Base-by-base conservation (phyloP, 35 echinoderm and acorn worm genomes). In the Holothuria glaberrima region DNA sequence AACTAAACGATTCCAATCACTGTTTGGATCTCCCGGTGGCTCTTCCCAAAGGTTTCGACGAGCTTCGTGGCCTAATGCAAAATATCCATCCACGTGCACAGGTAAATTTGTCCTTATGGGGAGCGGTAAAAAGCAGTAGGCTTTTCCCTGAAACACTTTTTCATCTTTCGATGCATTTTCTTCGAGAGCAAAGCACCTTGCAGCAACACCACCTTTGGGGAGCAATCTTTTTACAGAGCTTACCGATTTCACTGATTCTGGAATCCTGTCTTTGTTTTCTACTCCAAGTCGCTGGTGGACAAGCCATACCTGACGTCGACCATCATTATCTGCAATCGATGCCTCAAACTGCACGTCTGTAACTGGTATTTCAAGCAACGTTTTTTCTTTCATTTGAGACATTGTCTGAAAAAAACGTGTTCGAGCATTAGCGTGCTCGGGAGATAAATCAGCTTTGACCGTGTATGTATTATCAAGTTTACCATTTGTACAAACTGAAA, bases 51-150 rank as follows among this genome's bases (percentile, higher is more conserved):
- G 68, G 29, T 93, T 54, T 79, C 91, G 83, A 25, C 88, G 44
- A 17, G 92, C 70, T 32, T 82, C 72, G 31, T 87, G 66, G 48
- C 94, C 95, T 12, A 97, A 71, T 44, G 79, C 89, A 77, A 97
- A 97, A 72, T 89, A 89, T 21, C 95, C 95, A 89, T 97, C 88
- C 2, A 97, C 90, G 77, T 91, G 89, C 13, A 97, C 90, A 2
- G 46, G 58, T 86, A 30, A 63, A 29, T 89, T 89, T 21, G 92
- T 38, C 14, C 38, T 14, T 4, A 90, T 89, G 24, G 91, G 38
- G 58, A 94, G 65, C 9, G 92, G 92, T 68, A 97, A 82, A 56
- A 96, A 90, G 48, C 88, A 90, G 73, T 56, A 96, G 14, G 91
- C 91, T 74, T 61, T 83, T 9, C 64, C 25, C 29, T 80, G 25